Conservation (phyloP, 2,888 invertebrate genomes). For the Escarpia spicata region DNA sequence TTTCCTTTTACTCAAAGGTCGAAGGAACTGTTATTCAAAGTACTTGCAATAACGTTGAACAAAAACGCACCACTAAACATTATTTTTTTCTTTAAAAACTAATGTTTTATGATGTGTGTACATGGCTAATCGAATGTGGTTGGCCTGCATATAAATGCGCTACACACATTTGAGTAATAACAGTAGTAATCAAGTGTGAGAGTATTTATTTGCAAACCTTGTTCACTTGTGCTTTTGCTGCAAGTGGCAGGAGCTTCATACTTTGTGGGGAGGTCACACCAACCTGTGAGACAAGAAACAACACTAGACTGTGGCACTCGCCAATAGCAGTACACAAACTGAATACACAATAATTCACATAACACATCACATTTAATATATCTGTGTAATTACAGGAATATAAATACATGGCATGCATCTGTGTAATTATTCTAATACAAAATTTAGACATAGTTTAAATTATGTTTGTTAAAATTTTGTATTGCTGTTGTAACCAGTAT, state of each 20-base stretch:
- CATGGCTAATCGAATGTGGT: too few relatives aligned
- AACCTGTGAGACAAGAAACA: conserved; percentile 47
- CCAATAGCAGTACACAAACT: not conserved
- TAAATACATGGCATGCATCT: not conserved
- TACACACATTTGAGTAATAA: not conserved
- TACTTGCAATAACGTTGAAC: too few relatives aligned
- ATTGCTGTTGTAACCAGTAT: not conserved
- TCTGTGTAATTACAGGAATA: not conserved
- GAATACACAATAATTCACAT: not conserved
- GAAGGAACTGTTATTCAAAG: too few relatives aligned
- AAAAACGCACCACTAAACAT: not conserved
- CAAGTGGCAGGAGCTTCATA: conserved; percentile 79
- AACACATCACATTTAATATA: not conserved
- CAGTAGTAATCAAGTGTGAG: conserved; percentile 8
- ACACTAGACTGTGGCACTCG: too few relatives aligned
- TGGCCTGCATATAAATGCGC: too few relatives aligned
- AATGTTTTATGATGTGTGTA: too few relatives aligned
- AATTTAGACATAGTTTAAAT: not conserved
- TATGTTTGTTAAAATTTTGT: too few relatives aligned
- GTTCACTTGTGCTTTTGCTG: conserved; percentile 67
- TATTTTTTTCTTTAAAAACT: too few relatives aligned
- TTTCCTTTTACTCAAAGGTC: too few relatives aligned
- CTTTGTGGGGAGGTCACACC: conserved; percentile 74
- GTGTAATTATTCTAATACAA: not conserved
- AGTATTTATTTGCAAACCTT: conserved; percentile 31